Conservation (phyloP, 2,113 vertebrate genomes). For the Vimba vimba region DNA sequence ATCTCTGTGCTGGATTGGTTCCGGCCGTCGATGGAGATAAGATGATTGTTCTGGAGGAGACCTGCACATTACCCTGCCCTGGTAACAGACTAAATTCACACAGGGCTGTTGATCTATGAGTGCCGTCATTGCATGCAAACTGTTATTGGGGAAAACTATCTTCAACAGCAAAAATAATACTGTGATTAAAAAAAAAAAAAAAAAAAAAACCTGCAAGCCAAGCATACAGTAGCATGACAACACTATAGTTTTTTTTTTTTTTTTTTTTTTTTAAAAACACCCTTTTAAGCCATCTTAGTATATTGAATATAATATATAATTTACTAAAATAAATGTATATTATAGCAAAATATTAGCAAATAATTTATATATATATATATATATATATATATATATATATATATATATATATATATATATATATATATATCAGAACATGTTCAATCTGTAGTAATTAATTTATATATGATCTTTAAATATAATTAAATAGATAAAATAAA, state of each 20-base stretch:
- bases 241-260: background rate
- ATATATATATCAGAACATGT: too few relatives aligned
- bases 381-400: too few relatives aligned
- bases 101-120: background rate
- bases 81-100: slow-evolving; percentile 72
- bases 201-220: background rate
- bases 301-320: background rate
- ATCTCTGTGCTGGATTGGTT: slow-evolving; percentile 87
- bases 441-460: too few relatives aligned
- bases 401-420: too few relatives aligned
- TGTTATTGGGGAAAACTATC: background rate
- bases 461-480: too few relatives aligned
- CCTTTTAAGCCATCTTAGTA: background rate
- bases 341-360: too few relatives aligned
- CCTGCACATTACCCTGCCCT: slow-evolving; percentile 92
- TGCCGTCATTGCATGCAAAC: background rate
- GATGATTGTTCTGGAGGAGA: slow-evolving; percentile 83
- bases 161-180: background rate
- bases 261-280: background rate
- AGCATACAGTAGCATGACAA: background rate
- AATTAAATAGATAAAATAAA: too few relatives aligned
- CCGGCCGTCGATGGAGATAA: slow-evolving; percentile 80
- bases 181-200: background rate
- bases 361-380: too few relatives aligned
- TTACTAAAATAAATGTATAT: too few relatives aligned